Evolutionary conservation across 2,888 invertebrate species (phyloP), one percentile per base, ranked within the genome.

Genomic region (Stenodema calcarata): DNA sequence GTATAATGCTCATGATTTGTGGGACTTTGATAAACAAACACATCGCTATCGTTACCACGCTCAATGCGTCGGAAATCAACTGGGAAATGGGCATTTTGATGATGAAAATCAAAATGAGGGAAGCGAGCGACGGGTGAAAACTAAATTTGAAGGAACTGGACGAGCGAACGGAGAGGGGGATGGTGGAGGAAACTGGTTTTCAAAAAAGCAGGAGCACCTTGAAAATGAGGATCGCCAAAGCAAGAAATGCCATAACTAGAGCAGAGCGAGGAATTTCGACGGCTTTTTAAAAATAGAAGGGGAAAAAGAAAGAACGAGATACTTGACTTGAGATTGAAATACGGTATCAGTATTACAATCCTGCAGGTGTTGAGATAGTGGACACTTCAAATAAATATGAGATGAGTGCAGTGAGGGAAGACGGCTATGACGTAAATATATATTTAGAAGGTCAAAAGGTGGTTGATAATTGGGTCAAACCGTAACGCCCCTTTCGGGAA

Each of bases 21-120:
- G 97, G 97, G 80, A 97, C 93, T 92, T 97, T 97, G 89, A 95
- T 92, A 89, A 96, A 93, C 82, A 96, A 92, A 90, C 96, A 96
- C 90, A 95, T 94, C 70, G 94, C 91, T 88, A 97, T 95, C 0
- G 96, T 96, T n/a, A 95, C 91, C 16, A 95, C 90, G 90, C 96
- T 96, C 83, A 96, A 91, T 80, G 93, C 90, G 90, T 95, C 93
- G 1, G 94, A 90, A 62, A 92, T 90, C 47, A 90, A 87, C 87
- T 91, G 90, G 12, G 91, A 82, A 85, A 88, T 70, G 78, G 83
- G 86, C 89, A 89, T 89, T 1, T 44, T 50, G 0, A 44, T 27
- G 23, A 70, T 16, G 28, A 4, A 6, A 27, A 70, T 9, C 6
- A 44, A 42, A 78, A 6, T 44, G 78, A n/a, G 41, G 35, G 27